phyloP scores from a whole-genome alignment of 2,888 invertebrate genomes.

The Emmelina monodactyla region DNA sequence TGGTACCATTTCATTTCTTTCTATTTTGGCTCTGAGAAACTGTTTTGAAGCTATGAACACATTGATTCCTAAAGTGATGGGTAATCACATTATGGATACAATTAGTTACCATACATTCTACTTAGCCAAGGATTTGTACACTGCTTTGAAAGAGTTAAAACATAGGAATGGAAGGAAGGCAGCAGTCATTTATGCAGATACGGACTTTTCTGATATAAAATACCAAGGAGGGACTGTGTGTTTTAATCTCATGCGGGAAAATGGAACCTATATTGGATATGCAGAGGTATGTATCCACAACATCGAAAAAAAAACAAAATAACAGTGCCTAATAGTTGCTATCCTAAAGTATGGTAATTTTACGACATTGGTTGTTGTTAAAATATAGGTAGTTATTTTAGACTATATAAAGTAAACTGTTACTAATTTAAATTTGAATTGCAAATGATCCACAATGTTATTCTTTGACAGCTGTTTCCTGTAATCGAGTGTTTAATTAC shows the following conservation, averaged over 20 bases:
- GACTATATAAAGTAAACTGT: background rate
- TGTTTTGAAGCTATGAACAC: constrained; percentile 80
- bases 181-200: constrained; percentile 76
- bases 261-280: constrained; percentile 86
- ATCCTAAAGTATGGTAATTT: background rate
- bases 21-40: constrained; percentile 81
- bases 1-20: constrained; percentile 88
- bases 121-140: constrained; percentile 77
- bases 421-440: background rate
- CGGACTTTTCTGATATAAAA: constrained; percentile 66
- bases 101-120: constrained; percentile 78
- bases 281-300: constrained; percentile 87
- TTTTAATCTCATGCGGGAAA: constrained; percentile 83
- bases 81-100: constrained; percentile 61
- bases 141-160: constrained; percentile 65
- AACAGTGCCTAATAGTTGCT: background rate
- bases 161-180: constrained; percentile 79
- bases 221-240: constrained; percentile 87
- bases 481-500: background rate
- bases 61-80: constrained; percentile 63
- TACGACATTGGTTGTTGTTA: background rate
- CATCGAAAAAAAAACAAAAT: too few species aligned
- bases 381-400: background rate
- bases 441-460: too few species aligned
- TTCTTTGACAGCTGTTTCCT: constrained; percentile 3